These are phyloP conservation scores for Crotalus helleri DNA, from an alignment of 2,113 vertebrate genomes.

Conservation along the genomic window DNA sequence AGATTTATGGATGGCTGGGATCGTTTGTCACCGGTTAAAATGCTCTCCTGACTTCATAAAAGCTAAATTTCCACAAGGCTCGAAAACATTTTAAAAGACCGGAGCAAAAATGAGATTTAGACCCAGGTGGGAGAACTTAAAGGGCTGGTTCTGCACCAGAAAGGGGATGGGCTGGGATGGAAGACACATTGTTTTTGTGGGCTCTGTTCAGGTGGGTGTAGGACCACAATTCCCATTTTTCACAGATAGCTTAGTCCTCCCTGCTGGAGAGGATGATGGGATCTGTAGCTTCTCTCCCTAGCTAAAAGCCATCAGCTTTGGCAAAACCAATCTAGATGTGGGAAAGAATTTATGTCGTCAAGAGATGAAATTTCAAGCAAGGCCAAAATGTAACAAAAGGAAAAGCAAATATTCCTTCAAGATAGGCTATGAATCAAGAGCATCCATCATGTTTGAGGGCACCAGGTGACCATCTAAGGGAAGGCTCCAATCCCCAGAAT, in stretches of 20 bases:
- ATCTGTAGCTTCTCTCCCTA: not conserved
- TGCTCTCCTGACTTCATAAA: not conserved
- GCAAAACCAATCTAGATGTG: not conserved
- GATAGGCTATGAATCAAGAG: not conserved
- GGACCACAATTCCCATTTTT: not conserved
- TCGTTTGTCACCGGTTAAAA: not conserved
- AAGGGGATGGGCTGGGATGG: not conserved
- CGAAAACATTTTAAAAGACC: not conserved
- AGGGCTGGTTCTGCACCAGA: not conserved
- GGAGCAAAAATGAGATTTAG: not conserved
- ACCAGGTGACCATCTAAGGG: not conserved
- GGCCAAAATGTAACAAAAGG: not conserved
- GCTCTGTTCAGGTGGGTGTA: not conserved
- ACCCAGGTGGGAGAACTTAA: not conserved
- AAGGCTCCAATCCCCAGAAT: not conserved
- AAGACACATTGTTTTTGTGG: not conserved
- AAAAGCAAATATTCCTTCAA: not conserved
- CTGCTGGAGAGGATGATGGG: not conserved
- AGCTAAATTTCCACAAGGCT: not conserved
- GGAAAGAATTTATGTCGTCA: not conserved
- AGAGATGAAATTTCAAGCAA: not conserved
- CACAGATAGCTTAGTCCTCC: not conserved
- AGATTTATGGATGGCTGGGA: not conserved
- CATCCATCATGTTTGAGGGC: not conserved
- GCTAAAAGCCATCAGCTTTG: not conserved